A percentile compares a stretch with the other conserved stretches of the same genome.
These are phyloP conservation scores for Euphonia xanthogaster DNA, from an alignment of 2,797 vertebrate genomes.

Conservation along the genomic window DNA sequence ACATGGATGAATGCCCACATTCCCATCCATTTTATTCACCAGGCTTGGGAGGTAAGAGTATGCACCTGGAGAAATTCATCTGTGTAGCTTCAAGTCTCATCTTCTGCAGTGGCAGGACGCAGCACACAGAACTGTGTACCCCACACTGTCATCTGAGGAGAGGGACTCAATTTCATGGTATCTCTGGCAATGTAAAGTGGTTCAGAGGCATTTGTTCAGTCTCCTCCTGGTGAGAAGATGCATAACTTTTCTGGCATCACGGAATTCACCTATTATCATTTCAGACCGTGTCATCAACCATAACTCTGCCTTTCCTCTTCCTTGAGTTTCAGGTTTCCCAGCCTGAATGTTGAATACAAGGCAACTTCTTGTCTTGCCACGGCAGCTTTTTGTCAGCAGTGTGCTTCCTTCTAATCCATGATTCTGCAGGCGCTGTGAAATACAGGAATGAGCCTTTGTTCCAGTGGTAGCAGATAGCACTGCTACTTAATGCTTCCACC, in stretches of 20 bases:
- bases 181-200: neutral
- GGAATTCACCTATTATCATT: neutral
- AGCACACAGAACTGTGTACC: neutral
- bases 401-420: fast-evolving
- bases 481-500: neutral
- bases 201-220: fast-evolving
- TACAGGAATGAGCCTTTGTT: neutral
- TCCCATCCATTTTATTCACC: neutral
- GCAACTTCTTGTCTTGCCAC: neutral
- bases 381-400: neutral
- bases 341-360: neutral
- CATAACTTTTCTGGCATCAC: neutral
- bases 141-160: neutral
- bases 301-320: neutral
- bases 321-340: neutral
- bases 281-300: neutral
- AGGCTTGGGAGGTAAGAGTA: neutral
- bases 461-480: neutral
- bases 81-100: neutral
- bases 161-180: neutral
- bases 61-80: neutral
- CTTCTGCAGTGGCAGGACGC: neutral
- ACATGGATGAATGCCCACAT: fast-evolving
- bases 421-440: neutral
- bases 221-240: neutral